Conservation (phyloP, 2,797 vertebrate species). For the Cyprinodon diabolis region DNA sequence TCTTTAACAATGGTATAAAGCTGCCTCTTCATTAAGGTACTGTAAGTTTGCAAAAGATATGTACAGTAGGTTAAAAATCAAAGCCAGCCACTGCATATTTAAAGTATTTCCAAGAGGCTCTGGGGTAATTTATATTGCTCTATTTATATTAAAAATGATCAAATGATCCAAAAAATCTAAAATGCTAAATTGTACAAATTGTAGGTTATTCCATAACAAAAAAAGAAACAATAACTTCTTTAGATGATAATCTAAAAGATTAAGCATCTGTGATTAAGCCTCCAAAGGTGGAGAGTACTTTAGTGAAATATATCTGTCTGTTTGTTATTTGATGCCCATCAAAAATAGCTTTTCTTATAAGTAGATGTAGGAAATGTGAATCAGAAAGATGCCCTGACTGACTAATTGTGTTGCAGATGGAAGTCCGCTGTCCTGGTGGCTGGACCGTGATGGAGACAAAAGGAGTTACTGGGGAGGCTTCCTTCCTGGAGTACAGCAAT, state of each 20-base stretch:
- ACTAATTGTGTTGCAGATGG: conserved; percentile 83
- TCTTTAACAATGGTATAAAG: not conserved
- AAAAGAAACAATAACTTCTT: no score
- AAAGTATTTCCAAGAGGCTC: not conserved
- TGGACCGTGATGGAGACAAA: conserved; percentile 88
- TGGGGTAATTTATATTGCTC: not conserved
- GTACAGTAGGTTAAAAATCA: not conserved
- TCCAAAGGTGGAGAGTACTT: no score
- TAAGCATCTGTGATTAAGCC: no score
- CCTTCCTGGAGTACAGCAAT: conserved; percentile 91
- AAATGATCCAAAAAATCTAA: not conserved
- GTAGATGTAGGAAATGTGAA: no score
- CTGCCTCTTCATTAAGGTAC: not conserved
- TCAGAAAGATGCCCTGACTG: not conserved
- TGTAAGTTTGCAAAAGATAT: not conserved
- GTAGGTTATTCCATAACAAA: not conserved
- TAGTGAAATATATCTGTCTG: no score
- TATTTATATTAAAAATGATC: not conserved
- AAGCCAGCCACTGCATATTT: not conserved
- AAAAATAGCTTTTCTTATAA: not conserved
- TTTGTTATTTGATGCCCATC: not conserved
- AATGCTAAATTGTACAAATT: not conserved
- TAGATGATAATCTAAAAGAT: no score
- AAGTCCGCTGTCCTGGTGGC: conserved; percentile 93
- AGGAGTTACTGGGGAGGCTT: conserved; percentile 95